Percentiles rank a stretch among this genome's conserved stretches.
phyloP scores from a whole-genome alignment of 2,113 vertebrate species.

The Laticauda laticaudata region DNA sequence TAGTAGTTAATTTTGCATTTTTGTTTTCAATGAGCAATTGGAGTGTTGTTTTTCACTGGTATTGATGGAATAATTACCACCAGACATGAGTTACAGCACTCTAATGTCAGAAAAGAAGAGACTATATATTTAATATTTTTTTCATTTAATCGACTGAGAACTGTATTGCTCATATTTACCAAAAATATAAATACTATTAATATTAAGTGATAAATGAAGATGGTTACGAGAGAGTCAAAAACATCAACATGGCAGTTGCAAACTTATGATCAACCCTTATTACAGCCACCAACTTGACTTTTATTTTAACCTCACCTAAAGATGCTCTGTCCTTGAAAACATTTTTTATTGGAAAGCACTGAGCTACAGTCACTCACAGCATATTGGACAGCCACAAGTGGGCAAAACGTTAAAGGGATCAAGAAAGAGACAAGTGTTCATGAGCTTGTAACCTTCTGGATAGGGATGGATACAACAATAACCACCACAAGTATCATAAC shows the following conservation, averaged over 20 bases:
- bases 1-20: background rate
- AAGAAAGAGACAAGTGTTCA: background rate
- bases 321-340: background rate
- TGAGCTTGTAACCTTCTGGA: background rate
- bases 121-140: background rate
- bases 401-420: background rate
- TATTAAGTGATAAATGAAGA: background rate
- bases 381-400: background rate
- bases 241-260: background rate
- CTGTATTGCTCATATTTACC: background rate
- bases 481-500: no score
- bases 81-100: background rate
- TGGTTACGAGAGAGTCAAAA: background rate
- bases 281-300: background rate
- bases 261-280: background rate
- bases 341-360: background rate
- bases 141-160: background rate
- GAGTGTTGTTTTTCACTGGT: background rate
- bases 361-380: background rate
- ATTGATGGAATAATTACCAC: background rate
- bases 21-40: background rate
- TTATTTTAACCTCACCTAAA: background rate
- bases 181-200: background rate
- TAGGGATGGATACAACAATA: background rate
- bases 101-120: slow-evolving; percentile 18